A percentile compares a stretch with the other conserved stretches of the same genome.
Evolutionary conservation across 2,113 vertebrate species (phyloP).

Genomic region (Natator depressus): DNA sequence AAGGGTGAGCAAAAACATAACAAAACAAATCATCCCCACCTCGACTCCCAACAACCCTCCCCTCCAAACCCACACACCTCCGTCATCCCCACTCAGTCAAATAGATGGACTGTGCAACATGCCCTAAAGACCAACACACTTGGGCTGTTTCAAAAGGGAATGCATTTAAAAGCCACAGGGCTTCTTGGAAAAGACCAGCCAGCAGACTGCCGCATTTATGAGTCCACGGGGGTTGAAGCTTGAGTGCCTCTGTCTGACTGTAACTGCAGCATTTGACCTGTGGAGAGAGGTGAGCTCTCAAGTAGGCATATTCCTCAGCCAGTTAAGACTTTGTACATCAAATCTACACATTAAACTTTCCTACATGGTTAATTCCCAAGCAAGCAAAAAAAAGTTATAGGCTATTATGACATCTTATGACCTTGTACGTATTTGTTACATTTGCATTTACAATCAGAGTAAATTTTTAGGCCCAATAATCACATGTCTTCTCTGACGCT

Average conservation of each 20-base stretch:
- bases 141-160: neutral
- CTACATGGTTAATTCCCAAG: neutral
- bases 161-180: neutral
- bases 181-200: neutral
- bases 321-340: neutral
- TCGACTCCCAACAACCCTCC: neutral
- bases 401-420: too few relatives aligned
- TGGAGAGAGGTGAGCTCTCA: neutral
- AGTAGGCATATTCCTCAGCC: neutral
- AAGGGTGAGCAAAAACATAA: neutral
- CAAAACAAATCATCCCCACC: neutral
- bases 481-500: too few relatives aligned
- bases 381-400: too few relatives aligned
- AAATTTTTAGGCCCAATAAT: too few relatives aligned
- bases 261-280: neutral
- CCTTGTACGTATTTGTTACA: too few relatives aligned
- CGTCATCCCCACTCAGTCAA: neutral
- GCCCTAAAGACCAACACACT: neutral
- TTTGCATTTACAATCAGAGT: too few relatives aligned
- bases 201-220: neutral
- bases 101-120: neutral
- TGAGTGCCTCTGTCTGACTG: neutral
- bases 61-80: neutral
- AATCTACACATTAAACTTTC: neutral
- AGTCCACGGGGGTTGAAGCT: neutral